These are phyloP conservation scores for Phoxinus dragarum DNA, from an alignment of 2,797 vertebrate genomes.

Conservation along the genomic window DNA sequence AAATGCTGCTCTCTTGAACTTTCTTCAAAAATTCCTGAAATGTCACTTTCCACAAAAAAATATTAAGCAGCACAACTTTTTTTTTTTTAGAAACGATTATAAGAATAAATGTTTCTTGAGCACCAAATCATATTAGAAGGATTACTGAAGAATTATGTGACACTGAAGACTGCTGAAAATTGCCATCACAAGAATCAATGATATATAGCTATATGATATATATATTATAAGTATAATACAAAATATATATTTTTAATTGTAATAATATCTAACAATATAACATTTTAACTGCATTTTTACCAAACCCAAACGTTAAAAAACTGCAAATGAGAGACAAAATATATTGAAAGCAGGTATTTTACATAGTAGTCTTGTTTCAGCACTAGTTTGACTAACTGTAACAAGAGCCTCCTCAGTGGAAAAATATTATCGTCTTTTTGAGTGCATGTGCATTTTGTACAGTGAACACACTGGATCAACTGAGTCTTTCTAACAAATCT, in stretches of 20 bases:
- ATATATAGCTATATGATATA: neutral
- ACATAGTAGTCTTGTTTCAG: conserved; percentile 13
- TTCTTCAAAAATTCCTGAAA: neutral
- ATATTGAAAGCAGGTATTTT: conserved; percentile 24
- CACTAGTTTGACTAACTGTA: conserved; percentile 17
- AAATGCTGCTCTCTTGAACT: neutral
- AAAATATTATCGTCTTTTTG: neutral
- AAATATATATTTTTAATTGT: neutral
- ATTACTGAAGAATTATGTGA: neutral
- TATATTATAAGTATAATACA: neutral
- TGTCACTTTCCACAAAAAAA: neutral
- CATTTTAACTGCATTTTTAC: neutral
- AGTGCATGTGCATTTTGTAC: neutral
- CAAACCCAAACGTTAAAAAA: neutral
- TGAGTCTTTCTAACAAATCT: neutral
- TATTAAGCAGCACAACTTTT: neutral
- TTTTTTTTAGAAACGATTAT: neutral
- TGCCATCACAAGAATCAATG: neutral
- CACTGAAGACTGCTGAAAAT: neutral
- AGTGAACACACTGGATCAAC: neutral
- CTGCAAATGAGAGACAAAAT: conserved; percentile 14
- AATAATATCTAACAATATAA: neutral
- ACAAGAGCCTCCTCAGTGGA: neutral
- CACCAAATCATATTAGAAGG: neutral
- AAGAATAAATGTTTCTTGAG: neutral